phyloP scores from a whole-genome alignment of 2,797 vertebrate species.

The Catharus ustulatus region DNA sequence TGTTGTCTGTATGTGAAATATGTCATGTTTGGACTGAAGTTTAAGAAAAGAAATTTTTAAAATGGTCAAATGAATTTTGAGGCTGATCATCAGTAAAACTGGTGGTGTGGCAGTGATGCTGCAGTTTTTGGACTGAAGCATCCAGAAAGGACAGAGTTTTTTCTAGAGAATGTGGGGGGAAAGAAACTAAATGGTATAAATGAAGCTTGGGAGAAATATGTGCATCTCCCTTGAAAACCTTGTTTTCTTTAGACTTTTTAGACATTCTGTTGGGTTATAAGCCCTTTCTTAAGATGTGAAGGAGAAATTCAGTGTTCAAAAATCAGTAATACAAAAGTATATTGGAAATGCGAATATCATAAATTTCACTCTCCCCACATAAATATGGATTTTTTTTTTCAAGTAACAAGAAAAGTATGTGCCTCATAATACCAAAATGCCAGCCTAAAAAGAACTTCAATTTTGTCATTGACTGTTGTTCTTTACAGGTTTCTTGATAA shows the following conservation, averaged over 20 bases:
- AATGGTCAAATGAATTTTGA: not conserved
- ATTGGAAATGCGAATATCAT: not conserved
- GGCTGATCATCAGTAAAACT: not conserved
- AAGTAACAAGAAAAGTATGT: not conserved
- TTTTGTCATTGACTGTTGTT: not conserved
- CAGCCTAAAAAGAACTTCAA: not conserved
- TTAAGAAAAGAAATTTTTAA: not conserved
- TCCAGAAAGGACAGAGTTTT: not conserved
- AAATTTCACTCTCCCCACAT: not conserved
- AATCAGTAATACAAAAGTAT: not conserved
- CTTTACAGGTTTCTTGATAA: not conserved
- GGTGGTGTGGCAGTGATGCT: not conserved
- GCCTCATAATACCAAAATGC: not conserved
- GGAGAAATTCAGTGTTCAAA: not conserved
- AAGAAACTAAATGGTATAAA: fast-evolving
- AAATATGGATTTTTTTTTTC: not conserved
- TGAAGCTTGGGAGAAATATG: not conserved
- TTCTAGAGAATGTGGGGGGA: not conserved
- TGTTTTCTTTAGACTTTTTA: not conserved
- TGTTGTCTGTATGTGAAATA: not conserved
- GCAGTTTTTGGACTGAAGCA: not conserved
- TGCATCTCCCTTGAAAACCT: not conserved
- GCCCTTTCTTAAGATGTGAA: not conserved
- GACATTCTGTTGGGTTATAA: not conserved
- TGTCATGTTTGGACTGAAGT: not conserved